phyloP scores from a whole-genome alignment of 2,797 vertebrate genomes.

The Austrolebias charrua region DNA sequence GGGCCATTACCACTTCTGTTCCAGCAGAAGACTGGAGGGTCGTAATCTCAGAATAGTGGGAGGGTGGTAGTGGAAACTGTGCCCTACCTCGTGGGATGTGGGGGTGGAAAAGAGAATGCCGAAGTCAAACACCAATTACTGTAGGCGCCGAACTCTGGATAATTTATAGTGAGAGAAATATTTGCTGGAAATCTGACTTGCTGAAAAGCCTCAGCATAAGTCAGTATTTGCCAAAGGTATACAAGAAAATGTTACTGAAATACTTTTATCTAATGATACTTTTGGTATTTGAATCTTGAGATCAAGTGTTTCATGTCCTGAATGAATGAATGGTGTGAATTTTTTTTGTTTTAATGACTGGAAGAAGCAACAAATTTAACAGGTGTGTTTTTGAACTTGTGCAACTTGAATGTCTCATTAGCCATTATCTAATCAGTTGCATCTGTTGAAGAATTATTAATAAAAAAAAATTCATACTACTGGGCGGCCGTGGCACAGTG shows the following conservation, averaged over 20 bases:
- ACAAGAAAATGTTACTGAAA: background rate
- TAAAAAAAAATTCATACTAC: too few relatives aligned
- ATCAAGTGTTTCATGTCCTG: background rate
- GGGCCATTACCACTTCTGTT: constrained; percentile 53
- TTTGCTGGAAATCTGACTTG: constrained; percentile 15
- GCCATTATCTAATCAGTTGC: too few relatives aligned
- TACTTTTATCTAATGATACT: background rate
- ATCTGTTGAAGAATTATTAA: too few relatives aligned
- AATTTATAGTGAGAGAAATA: constrained; percentile 31
- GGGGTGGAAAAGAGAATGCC: constrained; percentile 49
- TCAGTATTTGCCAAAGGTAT: background rate
- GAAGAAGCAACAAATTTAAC: too few relatives aligned
- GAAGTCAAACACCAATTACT: constrained; percentile 74
- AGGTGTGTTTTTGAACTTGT: too few relatives aligned
- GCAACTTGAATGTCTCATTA: too few relatives aligned
- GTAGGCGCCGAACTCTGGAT: constrained; percentile 54
- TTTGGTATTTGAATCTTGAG: background rate
- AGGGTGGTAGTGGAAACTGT: constrained; percentile 44
- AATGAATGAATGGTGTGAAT: too few relatives aligned
- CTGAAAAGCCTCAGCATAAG: constrained; percentile 6
- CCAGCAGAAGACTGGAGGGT: constrained; percentile 37
- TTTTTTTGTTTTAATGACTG: too few relatives aligned
- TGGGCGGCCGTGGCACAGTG: too few relatives aligned
- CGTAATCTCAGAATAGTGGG: constrained; percentile 41
- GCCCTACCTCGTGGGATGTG: constrained; percentile 50